Evolutionary conservation across 2,113 vertebrate species (phyloP).

Genomic region (Arothron firmamentum): DNA sequence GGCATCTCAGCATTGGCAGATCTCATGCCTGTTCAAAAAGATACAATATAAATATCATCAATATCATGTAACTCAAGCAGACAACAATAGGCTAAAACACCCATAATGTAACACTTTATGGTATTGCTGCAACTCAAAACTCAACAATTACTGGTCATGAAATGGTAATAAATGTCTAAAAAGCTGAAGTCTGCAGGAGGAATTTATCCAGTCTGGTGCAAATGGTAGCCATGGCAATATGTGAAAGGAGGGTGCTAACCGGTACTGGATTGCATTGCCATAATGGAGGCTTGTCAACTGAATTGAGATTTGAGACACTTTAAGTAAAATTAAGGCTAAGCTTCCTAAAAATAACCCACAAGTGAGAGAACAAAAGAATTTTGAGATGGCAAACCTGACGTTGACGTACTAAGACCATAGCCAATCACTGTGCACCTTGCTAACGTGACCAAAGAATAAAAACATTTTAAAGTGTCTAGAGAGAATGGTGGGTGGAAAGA

Average conservation of each 20-base stretch:
- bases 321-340: neutral
- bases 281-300: too few relatives aligned
- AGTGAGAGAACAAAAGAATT: neutral
- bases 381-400: conserved; percentile 1
- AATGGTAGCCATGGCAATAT: neutral
- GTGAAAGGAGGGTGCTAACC: neutral
- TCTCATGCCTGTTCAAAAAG: conserved; percentile 6
- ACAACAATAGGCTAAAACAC: neutral
- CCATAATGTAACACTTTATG: neutral
- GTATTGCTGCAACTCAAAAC: too few relatives aligned
- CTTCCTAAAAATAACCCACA: conserved; percentile 3
- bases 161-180: too few relatives aligned
- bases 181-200: neutral
- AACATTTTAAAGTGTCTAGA: neutral
- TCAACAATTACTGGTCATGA: too few relatives aligned
- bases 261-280: too few relatives aligned
- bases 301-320: conserved; percentile 18
- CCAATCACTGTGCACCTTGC: too few relatives aligned
- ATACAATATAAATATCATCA: neutral
- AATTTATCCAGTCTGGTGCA: neutral
- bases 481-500: conserved; percentile 45
- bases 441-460: too few relatives aligned
- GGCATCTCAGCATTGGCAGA: conserved; percentile 27
- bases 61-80: neutral
- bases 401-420: neutral